Conservation (phyloP, 2,888 invertebrate species). For the Maniola hyperantus region DNA sequence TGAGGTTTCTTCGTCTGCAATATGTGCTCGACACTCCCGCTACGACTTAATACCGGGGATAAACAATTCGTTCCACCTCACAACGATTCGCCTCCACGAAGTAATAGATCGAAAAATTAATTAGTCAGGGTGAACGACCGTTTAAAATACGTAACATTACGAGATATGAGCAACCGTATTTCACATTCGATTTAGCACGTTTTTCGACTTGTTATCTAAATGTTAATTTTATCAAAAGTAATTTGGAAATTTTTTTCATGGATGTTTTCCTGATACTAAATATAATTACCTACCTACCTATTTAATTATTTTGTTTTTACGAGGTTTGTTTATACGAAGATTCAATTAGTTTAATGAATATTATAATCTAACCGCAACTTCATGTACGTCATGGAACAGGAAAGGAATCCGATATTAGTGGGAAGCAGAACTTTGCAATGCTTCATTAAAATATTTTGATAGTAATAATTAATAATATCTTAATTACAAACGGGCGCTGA, state of each 20-base stretch:
- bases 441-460: background rate
- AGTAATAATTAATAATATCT: background rate
- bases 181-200: conserved; percentile 13
- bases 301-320: conserved; percentile 6
- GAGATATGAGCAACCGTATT: conserved; percentile 15
- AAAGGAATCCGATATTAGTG: conserved; percentile 15
- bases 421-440: background rate
- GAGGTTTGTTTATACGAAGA: background rate
- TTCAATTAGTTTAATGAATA: conserved; percentile 3
- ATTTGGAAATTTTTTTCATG: background rate
- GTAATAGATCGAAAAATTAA: conserved; percentile 65
- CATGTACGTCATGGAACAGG: conserved; percentile 1
- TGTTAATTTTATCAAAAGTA: conserved; percentile 2
- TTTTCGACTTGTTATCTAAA: conserved; percentile 10
- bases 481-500: conserved; percentile 5
- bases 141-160: conserved; percentile 22
- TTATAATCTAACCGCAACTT: conserved; percentile 10
- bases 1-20: conserved; percentile 56
- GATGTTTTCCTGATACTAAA: background rate
- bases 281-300: background rate
- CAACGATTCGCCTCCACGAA: conserved; percentile 60
- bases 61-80: conserved; percentile 73
- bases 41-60: conserved; percentile 67
- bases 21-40: conserved; percentile 66
- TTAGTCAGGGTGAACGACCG: conserved; percentile 55